Percentiles rank a stretch among this genome's conserved stretches.
Evolutionary conservation across 2,113 vertebrate species (phyloP).

Genomic region (Serilophus lunatus): DNA sequence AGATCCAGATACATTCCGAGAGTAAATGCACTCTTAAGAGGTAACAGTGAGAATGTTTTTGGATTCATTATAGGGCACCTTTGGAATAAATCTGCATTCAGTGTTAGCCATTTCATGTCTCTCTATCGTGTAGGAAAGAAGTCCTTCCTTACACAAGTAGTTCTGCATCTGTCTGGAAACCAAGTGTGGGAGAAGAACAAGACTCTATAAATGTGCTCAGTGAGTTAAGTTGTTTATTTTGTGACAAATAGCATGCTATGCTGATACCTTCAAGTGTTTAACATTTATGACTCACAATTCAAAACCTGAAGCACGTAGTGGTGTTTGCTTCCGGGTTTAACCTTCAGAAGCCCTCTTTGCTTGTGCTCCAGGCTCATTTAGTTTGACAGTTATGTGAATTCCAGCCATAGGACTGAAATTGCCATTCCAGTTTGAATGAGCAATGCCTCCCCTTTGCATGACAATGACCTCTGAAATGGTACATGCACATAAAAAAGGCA

Average conservation of each 20-base stretch:
- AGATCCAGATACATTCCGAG: not conserved
- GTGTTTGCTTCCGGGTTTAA: conserved; percentile 14
- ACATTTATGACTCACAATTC: conserved; percentile 22
- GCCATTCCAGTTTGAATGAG: not conserved
- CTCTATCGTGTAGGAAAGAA: not conserved
- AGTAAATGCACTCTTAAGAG: not conserved
- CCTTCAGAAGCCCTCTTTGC: not conserved
- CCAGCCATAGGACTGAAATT: conserved; percentile 5
- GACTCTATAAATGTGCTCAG: not conserved
- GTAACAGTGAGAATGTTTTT: not conserved
- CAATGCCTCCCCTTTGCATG: not conserved
- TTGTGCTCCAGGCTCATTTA: not conserved
- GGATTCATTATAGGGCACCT: not conserved
- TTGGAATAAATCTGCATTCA: not conserved
- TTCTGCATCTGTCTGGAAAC: not conserved
- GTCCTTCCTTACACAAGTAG: not conserved
- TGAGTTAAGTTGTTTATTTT: conserved; percentile 33
- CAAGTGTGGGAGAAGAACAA: not conserved
- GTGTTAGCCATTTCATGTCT: not conserved
- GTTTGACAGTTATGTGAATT: conserved; percentile 15
- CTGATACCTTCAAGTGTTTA: conserved; percentile 34
- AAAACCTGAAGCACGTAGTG: not conserved
- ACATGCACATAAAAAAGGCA: not conserved
- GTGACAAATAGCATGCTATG: not conserved
- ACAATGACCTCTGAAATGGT: not conserved